phyloP scores from a whole-genome alignment of 2,888 invertebrate species.

The Tetragonisca angustula region DNA sequence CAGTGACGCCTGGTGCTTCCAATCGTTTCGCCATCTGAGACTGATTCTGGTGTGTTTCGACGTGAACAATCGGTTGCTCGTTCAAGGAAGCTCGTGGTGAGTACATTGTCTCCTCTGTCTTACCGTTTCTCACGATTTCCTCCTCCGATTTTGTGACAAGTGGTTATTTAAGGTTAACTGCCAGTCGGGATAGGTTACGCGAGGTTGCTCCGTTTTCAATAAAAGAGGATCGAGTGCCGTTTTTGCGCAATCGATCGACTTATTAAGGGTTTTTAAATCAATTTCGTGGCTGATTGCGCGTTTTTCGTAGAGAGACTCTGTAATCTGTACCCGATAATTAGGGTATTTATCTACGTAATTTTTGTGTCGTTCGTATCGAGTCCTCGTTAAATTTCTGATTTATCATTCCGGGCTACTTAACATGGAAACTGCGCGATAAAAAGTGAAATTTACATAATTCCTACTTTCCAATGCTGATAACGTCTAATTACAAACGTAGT shows the following conservation, averaged over 20 bases:
- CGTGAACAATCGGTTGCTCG: background rate
- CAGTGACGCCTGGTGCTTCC: slow-evolving; percentile 36
- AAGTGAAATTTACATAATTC: slow-evolving; percentile 12
- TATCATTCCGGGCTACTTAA: background rate
- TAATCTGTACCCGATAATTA: background rate
- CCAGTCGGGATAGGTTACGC: background rate
- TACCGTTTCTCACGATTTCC: background rate
- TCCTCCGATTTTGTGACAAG: background rate
- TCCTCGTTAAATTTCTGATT: background rate
- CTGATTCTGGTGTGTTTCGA: slow-evolving; percentile 20
- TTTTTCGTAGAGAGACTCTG: background rate
- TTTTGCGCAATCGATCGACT: background rate
- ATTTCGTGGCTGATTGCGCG: background rate
- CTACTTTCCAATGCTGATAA: background rate
- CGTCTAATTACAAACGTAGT: slow-evolving; percentile 2
- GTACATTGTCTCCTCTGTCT: background rate
- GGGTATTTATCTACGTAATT: background rate
- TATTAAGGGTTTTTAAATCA: background rate
- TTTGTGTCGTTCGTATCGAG: background rate
- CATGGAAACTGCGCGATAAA: background rate
- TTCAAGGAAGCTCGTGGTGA: slow-evolving; percentile 29
- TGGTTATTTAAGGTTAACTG: slow-evolving; percentile 2
- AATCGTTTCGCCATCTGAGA: background rate
- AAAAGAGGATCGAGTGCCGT: no score
- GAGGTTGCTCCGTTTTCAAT: background rate